A percentile compares a stretch with the other conserved stretches of the same genome.
Conservation (phyloP, 2,797 vertebrate genomes). For the Lithobates pipiens region DNA sequence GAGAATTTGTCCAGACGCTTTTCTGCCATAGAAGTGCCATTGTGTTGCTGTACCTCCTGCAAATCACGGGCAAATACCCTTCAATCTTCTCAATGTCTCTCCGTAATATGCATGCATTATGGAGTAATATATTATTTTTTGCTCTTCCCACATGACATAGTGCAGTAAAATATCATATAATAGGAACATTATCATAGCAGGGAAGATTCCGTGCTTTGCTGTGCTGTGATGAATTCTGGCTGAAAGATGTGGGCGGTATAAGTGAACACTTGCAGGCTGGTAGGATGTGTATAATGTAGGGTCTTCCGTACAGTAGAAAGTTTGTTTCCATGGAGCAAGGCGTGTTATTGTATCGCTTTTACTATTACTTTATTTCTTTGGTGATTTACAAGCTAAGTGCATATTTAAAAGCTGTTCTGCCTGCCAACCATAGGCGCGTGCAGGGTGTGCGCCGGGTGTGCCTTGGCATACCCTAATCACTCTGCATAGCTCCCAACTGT, state of each 20-base stretch:
- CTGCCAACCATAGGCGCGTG: no score
- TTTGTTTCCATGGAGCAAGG: no score
- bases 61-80: slow-evolving; percentile 28
- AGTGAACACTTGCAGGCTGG: not conserved
- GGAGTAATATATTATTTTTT: slow-evolving; percentile 25
- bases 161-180: slow-evolving; percentile 46
- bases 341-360: no score
- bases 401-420: no score
- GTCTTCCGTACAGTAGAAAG: no score
- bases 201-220: slow-evolving; percentile 8
- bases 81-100: slow-evolving; percentile 22
- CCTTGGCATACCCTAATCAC: no score
- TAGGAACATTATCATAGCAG: slow-evolving; percentile 32
- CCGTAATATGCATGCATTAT: slow-evolving; percentile 23
- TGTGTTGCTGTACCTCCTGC: slow-evolving; percentile 30
- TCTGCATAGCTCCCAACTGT: no score
- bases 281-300: not conserved
- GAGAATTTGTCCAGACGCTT: slow-evolving; percentile 48
- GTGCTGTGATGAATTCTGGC: slow-evolving; percentile 22
- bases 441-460: no score
- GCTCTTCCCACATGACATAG: slow-evolving; percentile 34
- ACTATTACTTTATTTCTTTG: no score
- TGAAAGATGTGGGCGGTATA: slow-evolving; percentile 34
- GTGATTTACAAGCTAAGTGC: no score
- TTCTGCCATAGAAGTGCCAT: slow-evolving; percentile 27